Base-by-base conservation (phyloP, 2,113 vertebrate genomes). In the Gambusia affinis region DNA sequence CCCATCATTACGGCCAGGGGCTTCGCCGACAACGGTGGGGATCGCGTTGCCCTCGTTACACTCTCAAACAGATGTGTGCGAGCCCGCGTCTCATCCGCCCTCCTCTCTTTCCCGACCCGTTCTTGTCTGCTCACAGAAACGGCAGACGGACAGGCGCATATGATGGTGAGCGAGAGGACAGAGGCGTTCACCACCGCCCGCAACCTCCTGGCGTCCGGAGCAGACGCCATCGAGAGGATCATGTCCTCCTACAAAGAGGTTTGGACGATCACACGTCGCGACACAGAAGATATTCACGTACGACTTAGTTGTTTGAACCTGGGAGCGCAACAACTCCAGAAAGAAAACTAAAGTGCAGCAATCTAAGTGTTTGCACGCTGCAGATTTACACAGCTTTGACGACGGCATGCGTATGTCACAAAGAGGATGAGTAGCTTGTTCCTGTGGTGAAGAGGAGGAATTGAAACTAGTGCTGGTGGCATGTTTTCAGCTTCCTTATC, bases 221-320 rank as follows among this genome's bases (percentile, higher is more conserved):
- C 97, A 0, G 97, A 99, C 57, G 98, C 98, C 85, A 99, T 99
- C 84, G 98, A 99, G 91, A 96, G 98, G 89, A 99, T 99, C 90
- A 99, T 99, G 97, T 99, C 96, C 74, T 99, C 98, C 8, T 99
- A 99, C 89, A 99, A 99, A 96, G 98, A 99, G 98, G 84, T 80
- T 19, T 24, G 12, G 39, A 0, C 29, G 12, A 54, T 24, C 51
- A 2, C 24, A 4, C 14, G 15, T 19, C 19, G 4, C 17, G 17
- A 17, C 5, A 4, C 44, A 15, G 44, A 47, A 47, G 17, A 15
- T 19, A 4, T 19, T 47, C 44, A 15, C 4, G 42, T 4, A 1
- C 12, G 1, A 47, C 15, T 19, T 47, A 47, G 17, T 47, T 47
- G 14, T 47, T 19, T 6, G 44, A 24, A 57, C 8, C 24, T 3